phyloP scores from a whole-genome alignment of 2,113 vertebrate species.

The Cyanoramphus novaezelandiae region DNA sequence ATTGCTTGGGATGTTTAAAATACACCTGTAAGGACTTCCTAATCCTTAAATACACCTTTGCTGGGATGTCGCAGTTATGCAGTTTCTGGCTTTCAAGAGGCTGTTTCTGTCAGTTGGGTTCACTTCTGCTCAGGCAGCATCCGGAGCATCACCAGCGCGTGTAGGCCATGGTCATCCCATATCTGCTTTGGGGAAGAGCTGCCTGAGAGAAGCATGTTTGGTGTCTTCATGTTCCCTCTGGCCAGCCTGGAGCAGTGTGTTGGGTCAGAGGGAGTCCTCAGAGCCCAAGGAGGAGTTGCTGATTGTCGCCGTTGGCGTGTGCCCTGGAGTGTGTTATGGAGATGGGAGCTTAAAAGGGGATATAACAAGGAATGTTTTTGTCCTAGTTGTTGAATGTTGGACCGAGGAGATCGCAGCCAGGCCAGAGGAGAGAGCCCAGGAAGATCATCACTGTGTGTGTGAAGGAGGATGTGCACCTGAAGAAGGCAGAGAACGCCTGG shows the following conservation, averaged over 20 bases:
- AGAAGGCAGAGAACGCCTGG: conserved; percentile 94
- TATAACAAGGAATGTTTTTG: conserved; percentile 60
- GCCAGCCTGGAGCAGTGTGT: background rate
- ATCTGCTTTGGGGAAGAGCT: background rate
- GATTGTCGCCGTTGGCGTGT: background rate
- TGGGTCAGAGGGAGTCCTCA: background rate
- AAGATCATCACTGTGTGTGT: conserved; percentile 95
- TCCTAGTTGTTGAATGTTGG: conserved; percentile 87
- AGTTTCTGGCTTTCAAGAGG: background rate
- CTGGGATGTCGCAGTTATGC: fast-evolving
- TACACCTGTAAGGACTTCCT: background rate
- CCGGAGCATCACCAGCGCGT: fast-evolving
- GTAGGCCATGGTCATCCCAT: background rate
- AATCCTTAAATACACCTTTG: background rate
- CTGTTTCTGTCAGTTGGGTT: fast-evolving
- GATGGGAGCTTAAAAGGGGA: background rate
- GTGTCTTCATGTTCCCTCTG: background rate
- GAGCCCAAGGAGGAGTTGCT: background rate
- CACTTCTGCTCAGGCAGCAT: background rate
- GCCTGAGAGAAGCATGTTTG: background rate
- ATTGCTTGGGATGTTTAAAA: background rate
- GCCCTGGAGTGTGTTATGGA: background rate
- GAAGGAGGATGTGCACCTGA: conserved; percentile 90
- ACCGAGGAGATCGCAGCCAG: conserved; percentile 77
- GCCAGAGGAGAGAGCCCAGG: conserved; percentile 86